A percentile compares a stretch with the other conserved stretches of the same genome.
Evolutionary conservation across 2,113 vertebrate species (phyloP).

Genomic region (Ivindomyrus marchei): DNA sequence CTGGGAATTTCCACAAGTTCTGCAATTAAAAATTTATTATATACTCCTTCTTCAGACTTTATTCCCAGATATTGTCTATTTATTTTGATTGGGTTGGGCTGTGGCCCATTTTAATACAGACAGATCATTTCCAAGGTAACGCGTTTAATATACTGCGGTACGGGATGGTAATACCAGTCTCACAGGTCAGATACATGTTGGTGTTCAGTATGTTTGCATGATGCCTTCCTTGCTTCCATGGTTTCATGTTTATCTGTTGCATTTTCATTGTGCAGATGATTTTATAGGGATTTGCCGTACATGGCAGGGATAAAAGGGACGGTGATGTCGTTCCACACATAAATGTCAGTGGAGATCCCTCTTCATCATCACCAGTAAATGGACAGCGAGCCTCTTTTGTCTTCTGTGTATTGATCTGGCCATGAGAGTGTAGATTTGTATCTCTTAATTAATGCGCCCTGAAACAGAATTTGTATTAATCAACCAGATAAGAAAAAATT

Average conservation of each 20-base stretch:
- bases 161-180: background rate
- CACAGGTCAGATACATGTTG: background rate
- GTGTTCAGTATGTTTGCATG: background rate
- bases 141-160: background rate
- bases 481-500: slow-evolving; percentile 99
- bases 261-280: slow-evolving; percentile 24
- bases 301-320: slow-evolving; percentile 63
- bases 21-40: background rate
- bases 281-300: slow-evolving; percentile 49
- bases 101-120: background rate
- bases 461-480: slow-evolving; percentile 99
- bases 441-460: slow-evolving; percentile 99
- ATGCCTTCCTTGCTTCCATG: background rate
- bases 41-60: background rate
- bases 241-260: background rate
- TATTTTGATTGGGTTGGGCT: background rate
- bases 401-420: slow-evolving; percentile 93
- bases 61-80: background rate
- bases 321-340: slow-evolving; percentile 66
- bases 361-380: slow-evolving; percentile 99
- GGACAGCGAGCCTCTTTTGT: slow-evolving; percentile 99
- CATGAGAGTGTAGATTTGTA: slow-evolving; percentile 99
- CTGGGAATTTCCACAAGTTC: background rate
- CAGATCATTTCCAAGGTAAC: background rate
- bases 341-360: slow-evolving; percentile 79